Base-by-base conservation (phyloP, 2,888 invertebrate species). In the Mythimna ferrago region DNA sequence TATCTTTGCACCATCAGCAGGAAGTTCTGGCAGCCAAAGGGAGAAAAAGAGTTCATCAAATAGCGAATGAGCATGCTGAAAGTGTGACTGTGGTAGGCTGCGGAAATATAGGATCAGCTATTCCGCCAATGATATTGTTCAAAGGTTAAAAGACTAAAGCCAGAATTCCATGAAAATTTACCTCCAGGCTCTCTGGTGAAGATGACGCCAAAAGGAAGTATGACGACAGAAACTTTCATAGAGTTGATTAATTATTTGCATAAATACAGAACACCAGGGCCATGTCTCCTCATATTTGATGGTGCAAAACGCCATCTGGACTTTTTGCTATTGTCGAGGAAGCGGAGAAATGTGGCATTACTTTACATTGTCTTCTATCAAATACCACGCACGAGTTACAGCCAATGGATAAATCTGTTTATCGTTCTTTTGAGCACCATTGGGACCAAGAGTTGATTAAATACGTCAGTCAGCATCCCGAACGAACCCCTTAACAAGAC, bases 21-120 rank as follows among this genome's bases (percentile, higher is more conserved):
- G 53, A 53, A 53, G 53, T 53, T 53, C 53, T 53, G 53, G 5
- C n/a, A 6, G 53, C 53, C 53, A 53, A 53, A n/a, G 53, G 53
- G 53, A 53, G n/a, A 53, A 53, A 53, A 6, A 53, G 53, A 53
- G 19, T 53, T 53, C n/a, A 53, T 53, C 53, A 53, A 53, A n/a
- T 53, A 53, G 53, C 53, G 53, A 53, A 53, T 53, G 53, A 53
- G 53, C 53, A 53, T 53, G n/a, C n/a, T 53, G 53, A 53, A 53
- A 53, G n/a, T 53, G 41, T 41, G 41, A 41, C 41, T 41, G 10
- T 10, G 2, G 41, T 2, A 9, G 41, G 9, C 41, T 41, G 41
- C 41, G 41, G 41, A 41, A 41, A 41, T 41, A 38, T 38, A 38
- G 38, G 9, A 38, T 38, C 38, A 38, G 38, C 38, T 38, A 41